These are phyloP conservation scores for Phlogophora meticulosa DNA, from an alignment of 2,888 invertebrate genomes.

Conservation along the genomic window DNA sequence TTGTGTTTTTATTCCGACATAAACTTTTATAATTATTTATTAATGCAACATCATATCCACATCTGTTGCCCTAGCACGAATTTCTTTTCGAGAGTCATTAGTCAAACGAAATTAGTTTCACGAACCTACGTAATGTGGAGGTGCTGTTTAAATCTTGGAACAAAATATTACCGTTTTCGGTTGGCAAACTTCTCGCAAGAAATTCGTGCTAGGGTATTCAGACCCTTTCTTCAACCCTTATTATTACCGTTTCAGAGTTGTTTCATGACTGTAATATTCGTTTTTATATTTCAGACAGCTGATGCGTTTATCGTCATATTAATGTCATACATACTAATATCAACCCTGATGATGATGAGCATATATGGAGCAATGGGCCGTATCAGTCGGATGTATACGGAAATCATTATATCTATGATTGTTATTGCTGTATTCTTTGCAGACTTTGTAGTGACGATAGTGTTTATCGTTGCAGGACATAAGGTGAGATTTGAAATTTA, in stretches of 20 bases:
- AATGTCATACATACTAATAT: accelerated
- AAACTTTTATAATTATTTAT: too few species aligned
- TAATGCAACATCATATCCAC: too few species aligned
- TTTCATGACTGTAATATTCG: background rate
- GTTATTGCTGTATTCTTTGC: background rate
- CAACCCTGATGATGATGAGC: accelerated
- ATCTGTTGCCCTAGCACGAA: too few species aligned
- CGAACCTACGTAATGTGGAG: too few species aligned
- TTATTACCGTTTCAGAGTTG: background rate
- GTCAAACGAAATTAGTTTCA: too few species aligned
- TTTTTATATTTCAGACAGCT: slow-evolving; percentile 13
- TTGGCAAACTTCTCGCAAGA: too few species aligned
- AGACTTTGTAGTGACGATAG: slow-evolving; percentile 29
- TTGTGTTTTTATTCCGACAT: too few species aligned
- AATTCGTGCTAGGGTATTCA: too few species aligned
- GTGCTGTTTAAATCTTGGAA: too few species aligned
- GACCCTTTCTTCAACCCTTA: too few species aligned
- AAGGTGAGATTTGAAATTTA: slow-evolving; percentile 15
- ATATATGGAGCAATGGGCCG: accelerated
- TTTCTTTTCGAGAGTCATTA: too few species aligned
- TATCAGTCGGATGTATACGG: accelerated
- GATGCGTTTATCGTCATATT: background rate
- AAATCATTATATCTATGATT: background rate
- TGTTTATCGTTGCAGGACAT: slow-evolving; percentile 38
- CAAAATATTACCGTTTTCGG: too few species aligned